Evolutionary conservation across 2,113 vertebrate genomes (phyloP), one percentile per base, ranked within the genome.

Genomic region (Pionites leucogaster): DNA sequence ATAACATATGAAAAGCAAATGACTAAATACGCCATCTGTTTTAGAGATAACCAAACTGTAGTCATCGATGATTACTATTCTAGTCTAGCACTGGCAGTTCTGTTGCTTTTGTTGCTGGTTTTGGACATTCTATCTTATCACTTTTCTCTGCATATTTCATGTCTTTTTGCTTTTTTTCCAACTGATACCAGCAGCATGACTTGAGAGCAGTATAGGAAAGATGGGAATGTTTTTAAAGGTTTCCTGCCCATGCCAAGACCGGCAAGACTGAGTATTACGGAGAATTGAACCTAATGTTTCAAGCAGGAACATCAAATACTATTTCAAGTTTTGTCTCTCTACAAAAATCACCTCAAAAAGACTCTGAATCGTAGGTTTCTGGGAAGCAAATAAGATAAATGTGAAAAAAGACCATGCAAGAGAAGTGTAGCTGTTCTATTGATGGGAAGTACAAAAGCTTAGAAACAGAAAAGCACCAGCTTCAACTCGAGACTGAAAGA

Each of bases 391-490:
- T 49, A 65, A 0, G 8, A 79, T 18, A 55, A 84, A 69, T 47
- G 81, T 8, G 81, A 47, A 50, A 87, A 90, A 90, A 74, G 15
- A 86, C 57, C 31, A 47, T 9, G 72, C 74, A 77, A 91, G 65
- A 27, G 16, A 96, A 92, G 55, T 18, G 24, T 17, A 93, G 19
- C 27, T 80, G 39, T 55, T 82, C 79, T 82, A 67, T 17, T 28
- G 52, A 81, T 15, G 29, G 57, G 31, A 94, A 95, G 35, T 94
- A 95, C 95, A 97, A 97, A 97, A 96, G 91, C 65, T 87, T 28
- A 92, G 79, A 82, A 82, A 88, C 53, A 93, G 87, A 96, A 94
- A 92, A 93, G 75, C 41, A 96, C 29, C 91, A 72, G 70, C 59
- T 93, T 92, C 81, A 91, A 70, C 57, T 60, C 0, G 0, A 94